Base-by-base conservation (phyloP, 2,888 invertebrate genomes). In the Watsonalla binaria region DNA sequence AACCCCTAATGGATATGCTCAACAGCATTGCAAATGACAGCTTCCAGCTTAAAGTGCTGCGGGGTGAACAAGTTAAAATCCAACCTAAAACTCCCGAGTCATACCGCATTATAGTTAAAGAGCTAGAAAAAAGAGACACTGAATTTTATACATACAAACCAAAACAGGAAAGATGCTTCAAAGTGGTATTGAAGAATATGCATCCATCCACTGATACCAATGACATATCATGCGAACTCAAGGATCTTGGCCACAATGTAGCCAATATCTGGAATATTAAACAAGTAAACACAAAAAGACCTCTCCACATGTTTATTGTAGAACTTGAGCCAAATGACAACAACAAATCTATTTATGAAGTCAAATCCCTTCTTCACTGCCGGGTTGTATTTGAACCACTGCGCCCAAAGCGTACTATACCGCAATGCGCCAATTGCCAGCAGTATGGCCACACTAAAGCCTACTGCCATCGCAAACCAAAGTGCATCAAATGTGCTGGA, bases 21-120 rank as follows among this genome's bases (percentile, higher is more conserved):
- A 42, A 59, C 5, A 15, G 42, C n/a, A 0, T 9, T 6, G 58
- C 48, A 0, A 0, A 8, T 7, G 51, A 48, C 0, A 47, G 48
- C 0, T 65, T 58, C 46, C 53, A 58, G 9, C 15, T 63, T 0
- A 63, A 62, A 55, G 48, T 65, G 0, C 49, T 65, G 1, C 50
- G 35, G 13, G 34, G 47, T 4, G 59, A 62, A 7, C 53, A 34
- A 46, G 61, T 66, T 0, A 62, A 59, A 56, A 61, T 63, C 5
- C 58, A 60, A 14, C n/a, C 54, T 5, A 55, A 56, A 51, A 33
- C 54, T 0, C 1, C 53, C 1, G 53, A 55, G 15, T 6, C 33
- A 11, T 59, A 53, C 46, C 42, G 46, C 0, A 53, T 8, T 15
- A 54, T 62, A 51, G 46, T 48, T 6, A 56, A 61, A 47, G 51